These are phyloP conservation scores for Orthosia cruda DNA, from an alignment of 2,888 invertebrate genomes.

Conservation along the genomic window DNA sequence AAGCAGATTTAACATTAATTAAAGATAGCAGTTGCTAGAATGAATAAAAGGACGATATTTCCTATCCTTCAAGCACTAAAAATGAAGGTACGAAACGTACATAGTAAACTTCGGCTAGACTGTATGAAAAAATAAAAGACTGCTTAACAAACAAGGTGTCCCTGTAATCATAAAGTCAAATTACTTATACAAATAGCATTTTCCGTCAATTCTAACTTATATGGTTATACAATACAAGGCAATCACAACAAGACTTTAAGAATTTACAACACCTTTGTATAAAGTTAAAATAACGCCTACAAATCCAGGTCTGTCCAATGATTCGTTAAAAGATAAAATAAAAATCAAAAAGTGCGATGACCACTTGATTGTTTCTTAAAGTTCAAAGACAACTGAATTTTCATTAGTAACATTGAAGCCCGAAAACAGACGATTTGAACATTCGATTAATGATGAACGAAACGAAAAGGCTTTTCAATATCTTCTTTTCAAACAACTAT, in stretches of 20 bases:
- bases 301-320: slow-evolving; percentile 1
- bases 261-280: background rate
- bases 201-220: slow-evolving; percentile 2
- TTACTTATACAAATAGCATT: slow-evolving; percentile 8
- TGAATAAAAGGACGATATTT: background rate
- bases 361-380: slow-evolving; percentile 19
- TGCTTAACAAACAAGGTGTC: slow-evolving; percentile 9
- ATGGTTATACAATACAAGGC: background rate
- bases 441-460: background rate
- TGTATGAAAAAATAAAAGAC: background rate
- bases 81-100: too few species aligned
- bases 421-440: background rate
- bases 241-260: slow-evolving; percentile 1
- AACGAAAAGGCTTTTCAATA: slow-evolving; percentile 4
- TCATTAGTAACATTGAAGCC: slow-evolving; percentile 19
- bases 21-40: too few species aligned
- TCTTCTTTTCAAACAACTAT: slow-evolving; percentile 5
- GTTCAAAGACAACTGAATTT: slow-evolving; percentile 23
- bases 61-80: too few species aligned
- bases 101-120: background rate
- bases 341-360: background rate
- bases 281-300: background rate
- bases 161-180: slow-evolving; percentile 31
- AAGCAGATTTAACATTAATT: too few species aligned
- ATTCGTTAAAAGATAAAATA: background rate